Percentiles rank a stretch among this genome's conserved stretches.
phyloP scores from a whole-genome alignment of 1,140 invertebrate species.

The Micrasema longulum region DNA sequence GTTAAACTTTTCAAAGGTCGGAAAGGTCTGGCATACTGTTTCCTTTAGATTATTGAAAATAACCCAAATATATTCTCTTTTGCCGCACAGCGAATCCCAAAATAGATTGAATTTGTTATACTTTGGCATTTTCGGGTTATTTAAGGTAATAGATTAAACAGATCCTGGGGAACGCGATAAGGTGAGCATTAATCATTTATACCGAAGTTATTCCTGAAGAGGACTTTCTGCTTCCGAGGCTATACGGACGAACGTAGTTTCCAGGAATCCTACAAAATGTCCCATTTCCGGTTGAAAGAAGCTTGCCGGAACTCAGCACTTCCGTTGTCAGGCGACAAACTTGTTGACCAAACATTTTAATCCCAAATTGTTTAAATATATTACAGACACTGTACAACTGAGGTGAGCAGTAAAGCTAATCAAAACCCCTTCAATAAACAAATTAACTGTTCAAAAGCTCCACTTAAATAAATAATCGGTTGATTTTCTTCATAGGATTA shows the following conservation, averaged over 20 bases:
- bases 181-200: constrained; percentile 17
- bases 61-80: too few relatives aligned
- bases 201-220: background rate
- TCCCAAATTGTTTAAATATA: background rate
- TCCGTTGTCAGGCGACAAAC: constrained; percentile 19
- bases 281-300: constrained; percentile 43
- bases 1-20: too few relatives aligned
- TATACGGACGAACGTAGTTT: background rate
- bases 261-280: constrained; percentile 12
- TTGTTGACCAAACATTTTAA: constrained; percentile 30
- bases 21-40: too few relatives aligned
- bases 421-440: background rate
- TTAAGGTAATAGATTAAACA: background rate
- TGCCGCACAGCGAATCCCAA: too few relatives aligned
- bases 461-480: background rate
- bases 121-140: too few relatives aligned
- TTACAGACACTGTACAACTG: background rate
- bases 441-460: background rate
- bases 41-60: too few relatives aligned
- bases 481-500: background rate
- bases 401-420: background rate
- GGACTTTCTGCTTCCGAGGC: constrained; percentile 18
- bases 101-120: too few relatives aligned
- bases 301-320: constrained; percentile 21
- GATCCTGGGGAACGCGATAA: background rate